A percentile compares a stretch with the other conserved stretches of the same genome.
phyloP scores from a whole-genome alignment of 2,113 vertebrate species.

The Desmodus rotundus region DNA sequence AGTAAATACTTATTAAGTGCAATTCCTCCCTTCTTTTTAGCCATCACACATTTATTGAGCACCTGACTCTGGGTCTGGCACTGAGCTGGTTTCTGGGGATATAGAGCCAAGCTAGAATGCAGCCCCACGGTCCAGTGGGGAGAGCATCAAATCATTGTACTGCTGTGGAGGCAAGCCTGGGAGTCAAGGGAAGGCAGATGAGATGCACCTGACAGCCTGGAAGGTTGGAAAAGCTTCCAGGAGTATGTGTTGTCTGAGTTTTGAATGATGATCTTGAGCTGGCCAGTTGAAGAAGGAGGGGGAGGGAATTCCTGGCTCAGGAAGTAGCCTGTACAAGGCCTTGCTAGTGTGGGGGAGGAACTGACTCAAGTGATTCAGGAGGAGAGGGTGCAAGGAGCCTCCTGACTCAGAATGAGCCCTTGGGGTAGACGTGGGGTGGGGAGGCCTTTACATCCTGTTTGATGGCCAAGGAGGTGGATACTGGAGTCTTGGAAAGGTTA shows the following conservation, averaged over 20 bases:
- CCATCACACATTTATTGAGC: background rate
- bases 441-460: background rate
- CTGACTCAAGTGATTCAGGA: slow-evolving; percentile 12
- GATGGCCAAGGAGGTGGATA: background rate
- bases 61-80: background rate
- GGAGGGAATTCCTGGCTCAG: slow-evolving; percentile 30
- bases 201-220: background rate
- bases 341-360: background rate
- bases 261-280: background rate
- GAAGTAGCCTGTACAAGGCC: background rate
- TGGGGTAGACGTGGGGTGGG: background rate
- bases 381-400: background rate
- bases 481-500: background rate
- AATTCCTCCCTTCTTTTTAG: background rate
- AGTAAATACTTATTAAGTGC: background rate
- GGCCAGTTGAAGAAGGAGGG: background rate
- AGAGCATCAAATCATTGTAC: background rate
- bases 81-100: background rate
- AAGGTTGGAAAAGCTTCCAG: background rate
- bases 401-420: background rate
- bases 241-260: background rate
- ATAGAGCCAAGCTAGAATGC: background rate
- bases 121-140: background rate
- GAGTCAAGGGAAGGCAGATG: background rate
- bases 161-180: background rate